Evolutionary conservation across 2,113 vertebrate species (phyloP).

Genomic region (Toxotes jaculatrix): DNA sequence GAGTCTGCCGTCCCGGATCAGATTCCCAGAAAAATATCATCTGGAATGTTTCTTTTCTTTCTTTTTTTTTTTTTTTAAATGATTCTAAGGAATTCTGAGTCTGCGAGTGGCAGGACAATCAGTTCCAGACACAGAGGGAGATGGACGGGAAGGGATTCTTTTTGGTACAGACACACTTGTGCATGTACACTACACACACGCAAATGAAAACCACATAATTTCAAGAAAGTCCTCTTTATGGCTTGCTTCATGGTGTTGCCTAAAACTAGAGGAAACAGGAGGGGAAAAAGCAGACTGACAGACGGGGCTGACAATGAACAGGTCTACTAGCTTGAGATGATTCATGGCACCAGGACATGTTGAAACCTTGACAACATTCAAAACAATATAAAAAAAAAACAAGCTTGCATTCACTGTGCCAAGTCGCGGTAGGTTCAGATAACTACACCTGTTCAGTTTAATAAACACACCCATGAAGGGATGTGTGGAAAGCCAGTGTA

Average conservation of each 20-base stretch:
- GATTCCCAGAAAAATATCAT: conserved; percentile 74
- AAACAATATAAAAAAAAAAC: neutral
- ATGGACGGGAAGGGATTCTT: conserved; percentile 34
- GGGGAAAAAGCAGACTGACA: neutral
- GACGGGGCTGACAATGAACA: conserved; percentile 14
- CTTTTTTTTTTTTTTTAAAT: conserved; percentile 21
- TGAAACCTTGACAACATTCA: neutral
- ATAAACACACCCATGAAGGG: conserved; percentile 2
- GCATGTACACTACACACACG: conserved; percentile 3
- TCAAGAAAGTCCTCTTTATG: conserved; percentile 52
- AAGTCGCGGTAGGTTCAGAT: conserved; percentile 27
- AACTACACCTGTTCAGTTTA: conserved; percentile 52
- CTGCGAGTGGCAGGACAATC: conserved; percentile 58
- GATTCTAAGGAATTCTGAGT: conserved; percentile 62
- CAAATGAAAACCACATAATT: conserved; percentile 69
- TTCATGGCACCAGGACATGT: conserved; percentile 1
- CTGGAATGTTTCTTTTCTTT: conserved; percentile 59
- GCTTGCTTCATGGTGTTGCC: conserved; percentile 5
- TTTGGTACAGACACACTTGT: conserved; percentile 36
- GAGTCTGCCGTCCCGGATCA: conserved; percentile 46
- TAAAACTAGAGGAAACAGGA: conserved; percentile 13
- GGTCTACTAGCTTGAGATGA: neutral
- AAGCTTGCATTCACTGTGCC: neutral
- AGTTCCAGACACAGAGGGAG: conserved; percentile 65
- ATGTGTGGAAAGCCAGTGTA: neutral